Evolutionary conservation across 2,888 invertebrate genomes (phyloP), one percentile per base, ranked within the genome.

Genomic region (Sphaerophoria taeniata): DNA sequence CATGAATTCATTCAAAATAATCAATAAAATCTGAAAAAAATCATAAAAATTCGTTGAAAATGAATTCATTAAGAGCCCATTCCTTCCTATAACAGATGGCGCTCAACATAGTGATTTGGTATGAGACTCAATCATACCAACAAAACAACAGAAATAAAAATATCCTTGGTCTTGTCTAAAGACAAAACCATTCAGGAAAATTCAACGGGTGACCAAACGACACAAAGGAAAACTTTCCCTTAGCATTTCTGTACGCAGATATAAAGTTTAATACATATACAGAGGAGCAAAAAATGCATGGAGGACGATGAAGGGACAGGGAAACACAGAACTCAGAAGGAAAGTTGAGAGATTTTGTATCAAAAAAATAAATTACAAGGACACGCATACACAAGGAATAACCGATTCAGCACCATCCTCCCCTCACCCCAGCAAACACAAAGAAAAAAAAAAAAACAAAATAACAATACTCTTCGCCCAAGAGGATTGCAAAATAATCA

Each of bases 171-270:
- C 84, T 61, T 67, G 39, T 61, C 58, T 67, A 47, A n/a, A 53
- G 24, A 24, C 24, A 43, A 53, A 75, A 61, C 75, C 79, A 84
- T 84, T 84, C 84, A 84, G 75, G 72, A 24, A 79, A 79, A 84
- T 77, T 79, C 79, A 75, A 83, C 71, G 83, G 78, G 74, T 73
- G 63, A 72, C 79, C 79, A 72, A 84, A 79, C 75, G 58, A 75
- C 51, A 79, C 16, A 69, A 31, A 75, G 72, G 71, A 75, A 72
- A 79, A 61, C 78, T 82, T 83, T 72, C 72, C 69, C 82, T 67
- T 24, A 24, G 11, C 34, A 67, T 45, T 56, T 45, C 36, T 63
- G 45, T 61, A 36, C 14, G 6, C 7, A 56, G 14, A 49, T 4
- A 7, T 16, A 49, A 14, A 49, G 6, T 16, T 14, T n/a, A 31